Base-by-base conservation (phyloP, 2,113 vertebrate species). In the Ifrita kowaldi region DNA sequence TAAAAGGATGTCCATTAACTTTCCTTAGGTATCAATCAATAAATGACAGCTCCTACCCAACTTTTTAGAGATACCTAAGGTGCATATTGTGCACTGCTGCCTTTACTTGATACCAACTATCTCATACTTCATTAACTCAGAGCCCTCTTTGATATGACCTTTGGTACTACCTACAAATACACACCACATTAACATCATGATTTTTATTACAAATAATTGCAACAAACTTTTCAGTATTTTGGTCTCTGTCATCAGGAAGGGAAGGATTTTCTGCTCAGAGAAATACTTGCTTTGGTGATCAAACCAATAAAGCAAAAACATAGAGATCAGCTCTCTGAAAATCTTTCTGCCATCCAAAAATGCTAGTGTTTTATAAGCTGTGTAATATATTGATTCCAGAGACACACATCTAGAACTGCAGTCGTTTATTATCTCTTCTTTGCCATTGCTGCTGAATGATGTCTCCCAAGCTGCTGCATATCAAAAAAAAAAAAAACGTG, bases 381-480 rank as follows among this genome's bases (percentile, higher is more conserved):
- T 91, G 83, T 91, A 84, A 84, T 91, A 84, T 23, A 86, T 55
- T 76, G 56, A 80, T 56, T 91, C 53, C 59, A 80, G 76, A 96
- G 47, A 74, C 53, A 94, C 16, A 73, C 33, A 67, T 41, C 42
- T n/a, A 88, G 65, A 9, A 86, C 59, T 30, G 24, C 1, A 57
- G 52, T 47, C 69, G 53, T 91, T 91, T 63, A 83, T 80, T 28
- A 94, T 75, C 27, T 91, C 23, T 69, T 67, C 37, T 81, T 80
- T 95, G 42, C 47, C 47, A 47, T 8, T 92, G 41, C 39, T 60
- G 65, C 50, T 71, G 76, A 97, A 32, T 71, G 35, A 96, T 84
- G 64, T 52, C 56, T 94, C 73, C 74, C 90, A 94, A 87, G 93
- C 4, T 6, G 9, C 64, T 65, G 28, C 39, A 87, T 67, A 63